A percentile compares a stretch with the other conserved stretches of the same genome.
Conservation (phyloP, 1,140 invertebrate species). For the Nebria ingens region DNA sequence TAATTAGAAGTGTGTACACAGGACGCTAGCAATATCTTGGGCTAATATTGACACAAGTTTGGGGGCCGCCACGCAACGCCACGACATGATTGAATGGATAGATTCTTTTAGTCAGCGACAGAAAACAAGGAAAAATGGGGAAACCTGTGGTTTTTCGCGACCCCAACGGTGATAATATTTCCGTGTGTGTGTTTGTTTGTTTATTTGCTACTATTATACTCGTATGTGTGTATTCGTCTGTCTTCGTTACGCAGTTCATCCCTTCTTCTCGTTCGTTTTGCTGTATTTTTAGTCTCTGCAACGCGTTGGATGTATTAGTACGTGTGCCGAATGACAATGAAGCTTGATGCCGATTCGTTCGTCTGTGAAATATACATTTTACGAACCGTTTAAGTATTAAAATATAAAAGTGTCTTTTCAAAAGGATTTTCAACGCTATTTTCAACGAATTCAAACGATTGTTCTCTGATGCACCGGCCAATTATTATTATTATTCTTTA, state of each 20-base stretch:
- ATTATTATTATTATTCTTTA: no score
- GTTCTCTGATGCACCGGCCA: no score
- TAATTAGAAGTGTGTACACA: background rate
- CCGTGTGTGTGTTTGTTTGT: background rate
- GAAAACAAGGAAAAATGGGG: no score
- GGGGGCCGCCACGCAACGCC: no score
- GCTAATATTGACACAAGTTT: background rate
- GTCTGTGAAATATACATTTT: background rate
- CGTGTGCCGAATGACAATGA: background rate
- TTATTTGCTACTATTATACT: background rate
- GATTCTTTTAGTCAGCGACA: no score
- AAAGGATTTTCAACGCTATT: no score
- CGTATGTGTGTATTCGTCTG: background rate
- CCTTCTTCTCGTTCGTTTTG: background rate
- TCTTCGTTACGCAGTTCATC: no score
- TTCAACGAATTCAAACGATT: no score
- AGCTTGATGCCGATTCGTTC: background rate
- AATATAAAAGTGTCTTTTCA: background rate
- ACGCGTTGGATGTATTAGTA: background rate
- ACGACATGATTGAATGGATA: no score
- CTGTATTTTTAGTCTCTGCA: no score
- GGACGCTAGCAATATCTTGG: background rate
- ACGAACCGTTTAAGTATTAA: background rate
- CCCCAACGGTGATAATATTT: no score
- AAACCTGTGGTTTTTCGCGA: background rate